Base-by-base conservation (phyloP, 2,797 vertebrate species). In the Pseudochromis fuscus region DNA sequence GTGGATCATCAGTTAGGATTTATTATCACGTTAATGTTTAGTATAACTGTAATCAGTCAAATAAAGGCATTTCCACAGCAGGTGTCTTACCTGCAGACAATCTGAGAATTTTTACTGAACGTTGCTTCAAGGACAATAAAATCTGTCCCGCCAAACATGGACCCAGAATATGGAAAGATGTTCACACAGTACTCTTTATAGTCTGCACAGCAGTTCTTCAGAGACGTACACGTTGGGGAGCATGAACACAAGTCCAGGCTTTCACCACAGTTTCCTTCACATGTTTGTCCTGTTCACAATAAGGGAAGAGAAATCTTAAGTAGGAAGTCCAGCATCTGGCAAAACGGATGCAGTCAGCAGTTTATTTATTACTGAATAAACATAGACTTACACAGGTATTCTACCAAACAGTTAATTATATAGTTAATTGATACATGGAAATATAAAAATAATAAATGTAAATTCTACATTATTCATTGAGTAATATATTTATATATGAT, bases 71-170 rank as follows among this genome's bases (percentile, higher is more conserved):
- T n/a, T n/a, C n/a, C n/a, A n/a, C 4, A 23, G 19, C 44, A 23
- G 37, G 30, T 21, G 1, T 51, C 73, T 56, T 62, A 98, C 97
- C 95, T 96, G 95, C 97, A 99, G 0, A 83, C 80, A 48, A 98
- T 52, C 0, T 25, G 28, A 4, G 90, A 75, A 35, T 53, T 61
- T 0, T 3, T 1, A 48, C 31, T 77, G 56, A 96, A 72, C 16
- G 1, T 57, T 18, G 91, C 72, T 0, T 92, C 75, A 27, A 93
- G 91, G 23, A 97, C 72, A 46, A 87, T 46, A 38, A 98, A 95
- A 67, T 95, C 96, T 21, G 94, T 94, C 50, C 98, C 97, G 0
- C 98, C 98, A 60, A 97, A 93, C 51, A 95, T 70, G 48, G 96
- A 93, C 15, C 97, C 98, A 0, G 97, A 98, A 67, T 95, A 92